Evolutionary conservation across 2,888 invertebrate genomes (phyloP).

Genomic region (Mythimna vitellina): DNA sequence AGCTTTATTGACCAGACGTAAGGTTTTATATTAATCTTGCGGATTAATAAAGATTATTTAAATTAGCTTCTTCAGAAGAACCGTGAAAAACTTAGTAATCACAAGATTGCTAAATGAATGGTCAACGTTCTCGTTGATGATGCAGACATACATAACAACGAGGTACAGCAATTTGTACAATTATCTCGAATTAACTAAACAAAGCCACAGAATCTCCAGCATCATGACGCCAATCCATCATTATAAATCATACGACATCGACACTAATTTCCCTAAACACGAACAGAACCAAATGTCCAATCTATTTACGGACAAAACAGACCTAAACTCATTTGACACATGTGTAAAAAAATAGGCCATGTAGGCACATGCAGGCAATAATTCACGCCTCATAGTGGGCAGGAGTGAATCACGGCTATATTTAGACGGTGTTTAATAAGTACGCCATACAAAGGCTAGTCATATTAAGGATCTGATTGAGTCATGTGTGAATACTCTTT

Average conservation of each 20-base stretch:
- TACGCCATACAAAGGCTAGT: slow-evolving; percentile 80
- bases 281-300: slow-evolving; percentile 24
- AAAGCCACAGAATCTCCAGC: neutral
- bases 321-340: slow-evolving; percentile 54
- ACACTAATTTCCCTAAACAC: slow-evolving; percentile 20
- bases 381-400: slow-evolving; percentile 76
- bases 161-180: neutral
- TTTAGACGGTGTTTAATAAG: slow-evolving; percentile 83
- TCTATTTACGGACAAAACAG: slow-evolving; percentile 54
- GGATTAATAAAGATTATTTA: neutral
- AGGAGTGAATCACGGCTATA: slow-evolving; percentile 84
- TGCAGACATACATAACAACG: neutral
- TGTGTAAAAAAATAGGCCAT: slow-evolving; percentile 70
- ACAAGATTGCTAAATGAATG: neutral
- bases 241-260: slow-evolving; percentile 4
- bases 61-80: neutral
- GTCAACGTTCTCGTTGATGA: neutral
- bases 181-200: slow-evolving; percentile 1
- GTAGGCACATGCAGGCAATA: slow-evolving; percentile 72
- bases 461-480: slow-evolving; percentile 68
- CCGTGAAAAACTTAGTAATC: slow-evolving; percentile 1
- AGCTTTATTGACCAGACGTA: neutral
- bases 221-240: neutral
- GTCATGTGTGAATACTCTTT: slow-evolving; percentile 78
- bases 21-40: neutral